phyloP scores from a whole-genome alignment of 1,140 invertebrate species.

The Eufriesea mexicana region DNA sequence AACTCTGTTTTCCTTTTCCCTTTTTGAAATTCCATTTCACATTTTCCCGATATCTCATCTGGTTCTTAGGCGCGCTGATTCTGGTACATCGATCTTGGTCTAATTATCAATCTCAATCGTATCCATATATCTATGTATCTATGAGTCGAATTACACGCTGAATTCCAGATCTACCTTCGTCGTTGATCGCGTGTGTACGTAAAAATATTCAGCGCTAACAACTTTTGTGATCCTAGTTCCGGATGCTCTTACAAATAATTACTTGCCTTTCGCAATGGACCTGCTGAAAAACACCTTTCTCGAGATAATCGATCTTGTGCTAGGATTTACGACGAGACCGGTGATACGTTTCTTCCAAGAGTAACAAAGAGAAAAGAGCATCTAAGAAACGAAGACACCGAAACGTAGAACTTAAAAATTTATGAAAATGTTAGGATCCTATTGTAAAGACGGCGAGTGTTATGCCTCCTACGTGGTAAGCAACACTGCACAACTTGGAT shows the following conservation, averaged over 20 bases:
- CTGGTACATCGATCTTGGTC: background rate
- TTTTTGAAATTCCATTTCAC: too few relatives aligned
- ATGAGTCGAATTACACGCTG: too few relatives aligned
- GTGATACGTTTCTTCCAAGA: slow-evolving; percentile 7
- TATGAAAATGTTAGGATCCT: slow-evolving; percentile 63
- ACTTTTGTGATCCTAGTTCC: background rate
- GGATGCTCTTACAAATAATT: background rate
- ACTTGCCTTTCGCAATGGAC: background rate
- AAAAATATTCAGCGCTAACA: background rate
- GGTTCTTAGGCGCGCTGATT: background rate
- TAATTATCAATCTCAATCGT: background rate
- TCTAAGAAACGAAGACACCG: slow-evolving; percentile 63
- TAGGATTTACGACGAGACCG: background rate
- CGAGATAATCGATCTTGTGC: background rate
- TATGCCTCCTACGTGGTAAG: slow-evolving; percentile 76
- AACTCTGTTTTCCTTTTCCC: background rate
- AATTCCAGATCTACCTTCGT: background rate
- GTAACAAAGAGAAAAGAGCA: slow-evolving; percentile 6
- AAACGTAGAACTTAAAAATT: slow-evolving; percentile 64
- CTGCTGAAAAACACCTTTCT: background rate
- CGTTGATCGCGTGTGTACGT: background rate
- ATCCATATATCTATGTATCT: background rate
- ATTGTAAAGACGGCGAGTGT: slow-evolving; percentile 73
- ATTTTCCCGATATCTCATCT: background rate
- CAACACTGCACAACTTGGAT: slow-evolving; percentile 76